phyloP scores from a whole-genome alignment of 2,797 vertebrate species.

The Nannoperca obscura region DNA sequence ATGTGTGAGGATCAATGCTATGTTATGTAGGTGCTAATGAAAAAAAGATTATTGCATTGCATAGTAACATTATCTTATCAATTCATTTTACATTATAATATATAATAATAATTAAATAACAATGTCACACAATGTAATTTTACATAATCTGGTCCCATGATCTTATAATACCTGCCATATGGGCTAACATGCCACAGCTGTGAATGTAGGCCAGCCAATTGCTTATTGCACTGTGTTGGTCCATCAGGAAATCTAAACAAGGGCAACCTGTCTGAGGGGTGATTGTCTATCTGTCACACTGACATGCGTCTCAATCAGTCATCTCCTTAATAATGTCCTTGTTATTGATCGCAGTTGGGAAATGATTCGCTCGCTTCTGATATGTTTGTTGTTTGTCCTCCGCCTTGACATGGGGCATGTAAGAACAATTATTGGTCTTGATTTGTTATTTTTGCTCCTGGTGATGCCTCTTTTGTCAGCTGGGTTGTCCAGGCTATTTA shows the following conservation, averaged over 20 bases:
- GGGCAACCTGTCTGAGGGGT: conserved; percentile 70
- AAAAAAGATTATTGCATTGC: conserved; percentile 13
- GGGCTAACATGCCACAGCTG: conserved; percentile 67
- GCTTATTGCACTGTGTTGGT: conserved; percentile 42
- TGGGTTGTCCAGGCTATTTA: conserved; percentile 7
- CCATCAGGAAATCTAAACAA: conserved; percentile 65
- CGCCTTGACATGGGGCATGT: conserved; percentile 35
- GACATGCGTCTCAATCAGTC: conserved; percentile 62
- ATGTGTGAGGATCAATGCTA: conserved; percentile 44
- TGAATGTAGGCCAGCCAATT: conserved; percentile 55
- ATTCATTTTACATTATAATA: conserved; percentile 21
- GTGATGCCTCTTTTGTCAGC: conserved; percentile 21
- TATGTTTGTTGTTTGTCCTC: conserved; percentile 47
- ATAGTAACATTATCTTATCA: conserved; percentile 16
- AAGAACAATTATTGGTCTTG: conserved; percentile 45
- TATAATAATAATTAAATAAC: conserved; percentile 32
- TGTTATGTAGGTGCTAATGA: conserved; percentile 16
- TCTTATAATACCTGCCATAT: conserved; percentile 63
- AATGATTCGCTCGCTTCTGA: conserved; percentile 41
- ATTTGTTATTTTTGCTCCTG: conserved; percentile 37
- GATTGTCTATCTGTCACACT: conserved; percentile 62
- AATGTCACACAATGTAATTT: conserved; percentile 51
- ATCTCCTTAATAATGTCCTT: conserved; percentile 51
- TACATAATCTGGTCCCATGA: conserved; percentile 54
- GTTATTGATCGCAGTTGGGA: conserved; percentile 58